Base-by-base conservation (phyloP, 2,888 invertebrate species). In the Scaptodrosophila latifasciaeformis region DNA sequence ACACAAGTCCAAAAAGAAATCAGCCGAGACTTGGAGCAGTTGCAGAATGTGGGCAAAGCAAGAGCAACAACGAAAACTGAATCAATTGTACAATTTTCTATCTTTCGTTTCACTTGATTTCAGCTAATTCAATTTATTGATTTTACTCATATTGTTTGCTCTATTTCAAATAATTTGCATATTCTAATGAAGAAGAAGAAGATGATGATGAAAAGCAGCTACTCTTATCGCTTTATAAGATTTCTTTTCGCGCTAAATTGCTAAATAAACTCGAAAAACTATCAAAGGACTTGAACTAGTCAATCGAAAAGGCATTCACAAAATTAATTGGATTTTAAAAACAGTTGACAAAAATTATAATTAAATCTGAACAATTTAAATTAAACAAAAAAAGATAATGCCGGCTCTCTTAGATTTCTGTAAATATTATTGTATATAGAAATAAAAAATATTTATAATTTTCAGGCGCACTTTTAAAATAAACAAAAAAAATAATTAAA, bases 171-270 rank as follows among this genome's bases (percentile, higher is more conserved):
- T 27, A 29, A 35, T 18, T 37, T 27, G 15, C 29, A 30, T n/a
- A n/a, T n/a, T n/a, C n/a, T n/a, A 3, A 50, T 2, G 7, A 15
- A 34, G 18, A 46, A 7, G 12, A 29, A 18, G 12, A 43, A 21
- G 29, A 35, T 44, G 44, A 59, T 75, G 55, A 54, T 76, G 69
- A 51, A 58, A 47, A 61, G 55, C 55, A 67, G 54, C n/a, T n/a
- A n/a, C n/a, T 17, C 13, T 2, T 17, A 37, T 12, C 30, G 75
- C 77, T 77, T 80, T 37, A 47, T 64, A 59, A 53, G 65, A 75
- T 84, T 84, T 83, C 82, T 81, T 83, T 80, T 64, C 63, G 66
- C 70, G 64, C 83, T 83, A 82, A 84, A 84, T 83, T 83, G 83
- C 84, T 83, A 83, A 84, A 70, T 44, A 54, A 19, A 39, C 45